Evolutionary conservation across 2,888 invertebrate genomes (phyloP).

Genomic region (Rhodophaea formosa): DNA sequence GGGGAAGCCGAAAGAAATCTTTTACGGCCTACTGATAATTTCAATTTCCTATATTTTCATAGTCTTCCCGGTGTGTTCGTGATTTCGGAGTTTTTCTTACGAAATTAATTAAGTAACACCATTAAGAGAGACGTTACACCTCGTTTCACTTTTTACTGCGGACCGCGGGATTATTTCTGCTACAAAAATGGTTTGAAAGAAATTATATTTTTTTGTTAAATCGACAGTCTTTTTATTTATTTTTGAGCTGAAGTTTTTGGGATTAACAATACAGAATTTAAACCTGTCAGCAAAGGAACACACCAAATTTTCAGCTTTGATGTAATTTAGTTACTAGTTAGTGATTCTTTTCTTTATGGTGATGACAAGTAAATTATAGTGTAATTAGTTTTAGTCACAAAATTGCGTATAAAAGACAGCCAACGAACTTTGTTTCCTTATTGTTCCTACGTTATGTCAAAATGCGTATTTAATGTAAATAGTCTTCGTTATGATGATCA

Average conservation of each 20-base stretch:
- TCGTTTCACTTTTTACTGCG: background rate
- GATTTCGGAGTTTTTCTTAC: slow-evolving; percentile 7
- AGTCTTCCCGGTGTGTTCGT: slow-evolving; percentile 33
- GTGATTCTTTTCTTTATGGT: too few species aligned
- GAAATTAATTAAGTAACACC: slow-evolving; percentile 14
- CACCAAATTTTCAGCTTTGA: too few species aligned
- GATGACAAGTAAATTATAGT: too few species aligned
- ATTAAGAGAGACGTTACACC: slow-evolving; percentile 13
- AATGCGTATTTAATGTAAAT: too few species aligned
- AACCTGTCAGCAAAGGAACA: too few species aligned
- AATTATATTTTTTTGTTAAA: slow-evolving; percentile 2
- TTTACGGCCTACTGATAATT: slow-evolving; percentile 57
- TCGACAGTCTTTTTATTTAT: slow-evolving; percentile 1
- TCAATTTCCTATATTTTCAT: slow-evolving; percentile 50
- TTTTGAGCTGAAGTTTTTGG: background rate
- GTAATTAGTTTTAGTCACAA: too few species aligned
- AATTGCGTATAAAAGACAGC: too few species aligned
- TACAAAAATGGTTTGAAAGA: background rate
- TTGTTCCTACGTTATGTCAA: too few species aligned
- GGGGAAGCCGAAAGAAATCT: slow-evolving; percentile 53
- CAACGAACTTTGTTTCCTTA: too few species aligned
- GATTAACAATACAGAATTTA: too few species aligned
- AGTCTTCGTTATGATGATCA: too few species aligned
- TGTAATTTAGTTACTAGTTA: too few species aligned
- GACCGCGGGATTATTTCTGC: slow-evolving; percentile 5